These are phyloP conservation scores for Diceros bicornis DNA, from an alignment of 2,797 vertebrate genomes.

Conservation along the genomic window DNA sequence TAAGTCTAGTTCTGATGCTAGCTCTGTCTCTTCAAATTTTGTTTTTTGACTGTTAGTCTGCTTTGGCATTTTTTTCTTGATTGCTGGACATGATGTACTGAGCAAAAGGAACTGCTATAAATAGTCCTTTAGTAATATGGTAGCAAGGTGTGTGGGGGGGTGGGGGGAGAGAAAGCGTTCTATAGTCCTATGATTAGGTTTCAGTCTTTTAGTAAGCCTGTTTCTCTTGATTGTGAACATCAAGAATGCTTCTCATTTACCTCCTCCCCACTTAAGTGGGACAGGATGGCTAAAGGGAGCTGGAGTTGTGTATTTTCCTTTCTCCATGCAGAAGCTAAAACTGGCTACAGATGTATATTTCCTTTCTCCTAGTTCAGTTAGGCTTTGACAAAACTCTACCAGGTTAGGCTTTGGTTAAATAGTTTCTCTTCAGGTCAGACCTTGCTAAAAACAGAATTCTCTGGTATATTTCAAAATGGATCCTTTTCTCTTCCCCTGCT, in stretches of 20 bases:
- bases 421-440: neutral
- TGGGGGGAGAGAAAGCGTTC: neutral
- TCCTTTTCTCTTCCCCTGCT: neutral
- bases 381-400: neutral
- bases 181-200: neutral
- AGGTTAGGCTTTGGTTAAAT: neutral
- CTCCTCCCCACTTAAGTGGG: neutral
- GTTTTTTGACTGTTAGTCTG: neutral
- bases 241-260: neutral
- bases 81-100: neutral
- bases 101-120: neutral
- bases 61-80: neutral
- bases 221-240: neutral
- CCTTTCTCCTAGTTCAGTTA: neutral
- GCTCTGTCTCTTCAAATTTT: neutral
- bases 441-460: neutral
- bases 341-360: neutral
- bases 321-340: neutral
- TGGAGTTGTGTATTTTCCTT: neutral
- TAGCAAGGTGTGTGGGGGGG: neutral
- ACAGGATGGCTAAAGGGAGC: neutral
- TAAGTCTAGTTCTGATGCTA: neutral
- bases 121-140: neutral
- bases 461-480: neutral
- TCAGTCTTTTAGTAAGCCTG: neutral